Evolutionary conservation across 1,140 invertebrate species (phyloP), one percentile per base, ranked within the genome.

Genomic region (Zophobas atratus): DNA sequence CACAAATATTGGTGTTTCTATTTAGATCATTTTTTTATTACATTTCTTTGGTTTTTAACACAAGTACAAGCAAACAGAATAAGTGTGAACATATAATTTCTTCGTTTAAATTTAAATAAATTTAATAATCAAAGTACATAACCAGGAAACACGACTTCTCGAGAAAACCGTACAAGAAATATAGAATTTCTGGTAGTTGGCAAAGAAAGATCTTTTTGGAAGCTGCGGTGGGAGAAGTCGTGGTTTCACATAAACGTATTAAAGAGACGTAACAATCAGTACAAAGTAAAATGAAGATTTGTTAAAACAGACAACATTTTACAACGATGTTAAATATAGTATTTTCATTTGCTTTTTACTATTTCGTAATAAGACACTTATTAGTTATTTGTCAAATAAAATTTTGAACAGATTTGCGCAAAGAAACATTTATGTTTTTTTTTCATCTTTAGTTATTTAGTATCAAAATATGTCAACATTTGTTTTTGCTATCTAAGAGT

Each of bases 401-500:
- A 74, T 70, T 43, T 67, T 46, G 60, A 67, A 67, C 60, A 67
- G 60, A 67, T 67, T 67, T 67, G 60, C 60, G 39, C 60, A 46
- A 75, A 75, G 49, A 56, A 73, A 73, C 48, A 49, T 79, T 79
- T 79, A 70, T 67, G 49, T 36, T 57, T 63, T 79, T 75, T 79
- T 75, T 73, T 77, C 78, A 63, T 43, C 81, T 80, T 83, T 80
- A 74, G 78, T 81, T 76, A 82, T 81, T 83, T 83, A 81, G 84
- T 84, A 84, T 84, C 82, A 84, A 84, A 84, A 84, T 83, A 84
- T 84, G 57, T 82, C 57, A 84, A 84, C 82, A 83, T 83, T 83
- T 83, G 2, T 46, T 60, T 84, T 81, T 80, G 80, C 82, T 84
- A 84, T 83, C 81, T 84, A 83, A 76, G 77, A 74, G 82, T 83